A percentile compares a stretch with the other conserved stretches of the same genome.
Evolutionary conservation across 2,888 invertebrate species (phyloP).

Genomic region (Lasioglossum villosulum): DNA sequence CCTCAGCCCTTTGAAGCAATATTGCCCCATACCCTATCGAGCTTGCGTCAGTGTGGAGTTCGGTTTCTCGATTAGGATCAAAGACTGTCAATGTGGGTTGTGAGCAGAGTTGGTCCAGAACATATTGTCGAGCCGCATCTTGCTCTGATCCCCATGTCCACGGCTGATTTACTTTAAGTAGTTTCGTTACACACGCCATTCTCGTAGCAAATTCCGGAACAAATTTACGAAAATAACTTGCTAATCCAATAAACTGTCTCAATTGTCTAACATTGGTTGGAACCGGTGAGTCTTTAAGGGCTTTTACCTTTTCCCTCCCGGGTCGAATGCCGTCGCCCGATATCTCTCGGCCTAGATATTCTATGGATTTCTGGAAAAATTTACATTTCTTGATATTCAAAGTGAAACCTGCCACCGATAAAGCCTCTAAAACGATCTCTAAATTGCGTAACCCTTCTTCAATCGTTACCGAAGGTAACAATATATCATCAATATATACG

Average conservation of each 20-base stretch:
- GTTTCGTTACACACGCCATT: neutral
- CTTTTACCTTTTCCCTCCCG: neutral
- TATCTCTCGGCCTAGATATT: neutral
- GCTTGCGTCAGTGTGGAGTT: conserved; percentile 11
- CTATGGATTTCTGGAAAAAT: neutral
- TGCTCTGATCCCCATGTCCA: neutral
- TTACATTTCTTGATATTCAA: conserved; percentile 2
- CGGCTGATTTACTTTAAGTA: neutral
- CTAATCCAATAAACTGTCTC: neutral
- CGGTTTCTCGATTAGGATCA: neutral
- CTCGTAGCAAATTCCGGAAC: neutral
- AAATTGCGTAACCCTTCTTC: conserved; percentile 1
- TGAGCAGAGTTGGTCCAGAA: neutral
- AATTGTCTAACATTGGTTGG: neutral
- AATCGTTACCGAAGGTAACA: conserved; percentile 5
- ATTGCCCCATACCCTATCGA: neutral
- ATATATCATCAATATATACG: conserved; percentile 2
- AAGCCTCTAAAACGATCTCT: neutral
- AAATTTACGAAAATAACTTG: conserved; percentile 4
- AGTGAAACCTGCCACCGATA: neutral
- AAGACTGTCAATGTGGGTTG: neutral
- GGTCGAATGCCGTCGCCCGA: neutral
- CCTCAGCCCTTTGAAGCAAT: neutral
- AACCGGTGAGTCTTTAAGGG: neutral
- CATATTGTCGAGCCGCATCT: neutral